phyloP scores from a whole-genome alignment of 2,888 invertebrate species.

The Temnothorax unifasciatus region DNA sequence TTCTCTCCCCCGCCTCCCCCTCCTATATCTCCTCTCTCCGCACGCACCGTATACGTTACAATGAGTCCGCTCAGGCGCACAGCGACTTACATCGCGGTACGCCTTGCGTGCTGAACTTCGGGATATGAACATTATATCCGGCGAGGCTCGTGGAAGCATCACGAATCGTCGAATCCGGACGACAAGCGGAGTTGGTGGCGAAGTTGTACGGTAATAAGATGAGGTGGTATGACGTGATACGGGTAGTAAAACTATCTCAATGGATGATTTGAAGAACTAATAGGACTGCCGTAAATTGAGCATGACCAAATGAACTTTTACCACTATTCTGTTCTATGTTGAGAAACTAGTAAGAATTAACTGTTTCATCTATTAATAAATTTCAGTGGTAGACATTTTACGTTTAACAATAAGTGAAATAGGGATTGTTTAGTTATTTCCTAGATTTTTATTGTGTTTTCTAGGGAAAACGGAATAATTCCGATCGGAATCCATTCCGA shows the following conservation, averaged over 20 bases:
- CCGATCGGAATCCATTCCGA: too few species aligned
- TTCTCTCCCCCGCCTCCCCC: neutral
- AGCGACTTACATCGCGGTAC: slow-evolving; percentile 12
- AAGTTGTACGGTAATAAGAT: neutral
- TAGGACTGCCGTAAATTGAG: neutral
- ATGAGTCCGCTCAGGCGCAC: neutral
- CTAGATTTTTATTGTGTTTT: too few species aligned
- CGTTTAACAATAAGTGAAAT: too few species aligned
- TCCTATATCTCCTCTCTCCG: neutral
- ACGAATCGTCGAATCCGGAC: slow-evolving; percentile 33
- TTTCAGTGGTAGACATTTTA: neutral
- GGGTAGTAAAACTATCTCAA: neutral
- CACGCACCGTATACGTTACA: slow-evolving; percentile 43
- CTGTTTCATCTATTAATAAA: neutral
- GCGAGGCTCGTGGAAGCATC: slow-evolving; percentile 29
- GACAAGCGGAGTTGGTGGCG: slow-evolving; percentile 18
- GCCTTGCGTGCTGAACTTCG: slow-evolving; percentile 47
- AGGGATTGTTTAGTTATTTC: too few species aligned
- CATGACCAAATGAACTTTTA: neutral
- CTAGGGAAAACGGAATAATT: too few species aligned
- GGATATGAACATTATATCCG: slow-evolving; percentile 42
- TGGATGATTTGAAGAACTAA: neutral
- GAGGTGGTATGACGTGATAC: neutral
- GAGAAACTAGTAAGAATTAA: neutral
- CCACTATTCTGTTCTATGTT: neutral